Evolutionary conservation across 2,797 vertebrate species (phyloP).

Genomic region (Hydrophis major): DNA sequence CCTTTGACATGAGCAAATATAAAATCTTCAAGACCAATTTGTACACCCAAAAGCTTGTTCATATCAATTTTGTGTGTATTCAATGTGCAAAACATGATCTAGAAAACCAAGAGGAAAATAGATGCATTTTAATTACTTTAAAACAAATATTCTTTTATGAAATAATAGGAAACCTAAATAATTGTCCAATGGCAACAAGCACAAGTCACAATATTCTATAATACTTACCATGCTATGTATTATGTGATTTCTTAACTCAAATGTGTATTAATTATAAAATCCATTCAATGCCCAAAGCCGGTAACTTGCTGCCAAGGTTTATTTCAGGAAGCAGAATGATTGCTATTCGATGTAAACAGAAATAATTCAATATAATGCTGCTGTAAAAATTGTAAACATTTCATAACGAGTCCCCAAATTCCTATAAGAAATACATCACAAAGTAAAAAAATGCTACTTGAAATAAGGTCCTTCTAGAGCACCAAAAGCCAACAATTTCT

Average conservation of each 20-base stretch:
- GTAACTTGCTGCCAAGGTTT: neutral
- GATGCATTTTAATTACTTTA: constrained; percentile 21
- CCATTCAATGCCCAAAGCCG: neutral
- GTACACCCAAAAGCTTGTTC: constrained; percentile 90
- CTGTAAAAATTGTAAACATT: neutral
- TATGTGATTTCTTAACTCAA: neutral
- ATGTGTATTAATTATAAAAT: neutral
- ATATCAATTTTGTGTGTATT: constrained; percentile 97
- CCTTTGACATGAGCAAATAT: constrained; percentile 96
- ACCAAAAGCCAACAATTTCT: neutral
- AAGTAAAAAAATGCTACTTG: neutral
- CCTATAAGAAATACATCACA: neutral
- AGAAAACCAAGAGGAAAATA: constrained; percentile 45
- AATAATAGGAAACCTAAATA: neutral
- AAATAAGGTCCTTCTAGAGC: neutral
- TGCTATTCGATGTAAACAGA: neutral
- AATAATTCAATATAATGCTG: neutral
- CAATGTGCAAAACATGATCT: constrained; percentile 97
- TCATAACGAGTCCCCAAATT: neutral
- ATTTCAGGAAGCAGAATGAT: neutral
- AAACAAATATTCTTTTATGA: neutral
- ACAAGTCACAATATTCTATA: neutral
- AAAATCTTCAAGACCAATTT: constrained; percentile 96
- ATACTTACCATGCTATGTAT: neutral
- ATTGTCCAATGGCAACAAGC: neutral